These are phyloP conservation scores for Harmothoe impar DNA, from an alignment of 2,888 invertebrate genomes.

Conservation along the genomic window DNA sequence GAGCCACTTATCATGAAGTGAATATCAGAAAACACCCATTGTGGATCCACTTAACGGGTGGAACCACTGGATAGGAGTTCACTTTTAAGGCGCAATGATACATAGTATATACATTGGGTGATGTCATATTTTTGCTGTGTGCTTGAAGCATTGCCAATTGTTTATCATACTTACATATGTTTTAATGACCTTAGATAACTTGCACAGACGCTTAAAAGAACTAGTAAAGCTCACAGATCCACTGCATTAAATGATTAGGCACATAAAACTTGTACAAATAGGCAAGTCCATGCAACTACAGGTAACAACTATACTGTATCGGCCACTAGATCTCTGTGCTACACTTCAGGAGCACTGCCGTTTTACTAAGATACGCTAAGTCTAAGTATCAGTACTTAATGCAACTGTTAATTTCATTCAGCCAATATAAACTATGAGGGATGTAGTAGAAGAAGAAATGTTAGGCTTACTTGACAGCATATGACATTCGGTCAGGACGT, in stretches of 20 bases:
- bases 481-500: slow-evolving; percentile 97
- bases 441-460: too few species aligned
- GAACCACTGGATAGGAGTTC: too few species aligned
- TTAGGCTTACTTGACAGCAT: slow-evolving; percentile 91
- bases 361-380: too few species aligned
- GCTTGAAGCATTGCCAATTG: neutral
- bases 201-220: neutral
- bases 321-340: too few species aligned
- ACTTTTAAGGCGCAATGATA: too few species aligned
- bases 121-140: neutral
- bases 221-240: neutral
- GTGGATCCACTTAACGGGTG: slow-evolving; percentile 12
- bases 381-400: too few species aligned
- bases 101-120: too few species aligned
- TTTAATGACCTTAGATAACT: neutral
- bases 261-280: neutral
- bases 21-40: neutral
- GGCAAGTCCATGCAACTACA: neutral
- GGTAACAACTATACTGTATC: too few species aligned
- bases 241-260: neutral
- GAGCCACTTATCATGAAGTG: too few species aligned
- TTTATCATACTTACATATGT: neutral
- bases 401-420: too few species aligned
- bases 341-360: too few species aligned
- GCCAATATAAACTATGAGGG: too few species aligned